Percentiles rank a stretch among this genome's conserved stretches.
Conservation (phyloP, 2,113 vertebrate species). For the Cheilinus undulatus region DNA sequence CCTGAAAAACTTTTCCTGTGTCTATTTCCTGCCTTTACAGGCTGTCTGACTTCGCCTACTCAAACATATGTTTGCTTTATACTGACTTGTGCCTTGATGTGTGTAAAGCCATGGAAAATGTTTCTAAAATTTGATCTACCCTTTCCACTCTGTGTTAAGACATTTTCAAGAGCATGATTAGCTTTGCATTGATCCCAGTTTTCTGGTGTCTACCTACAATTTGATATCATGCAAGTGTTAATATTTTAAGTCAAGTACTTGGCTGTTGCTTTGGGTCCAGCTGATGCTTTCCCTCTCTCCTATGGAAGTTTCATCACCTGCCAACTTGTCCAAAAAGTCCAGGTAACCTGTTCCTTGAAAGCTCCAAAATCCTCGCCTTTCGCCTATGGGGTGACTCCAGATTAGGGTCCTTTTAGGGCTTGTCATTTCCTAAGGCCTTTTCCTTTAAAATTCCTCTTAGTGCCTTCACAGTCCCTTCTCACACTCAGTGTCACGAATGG, state of each 20-base stretch:
- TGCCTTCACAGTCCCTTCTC: conserved; percentile 47
- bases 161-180: too few species aligned
- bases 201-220: too few species aligned
- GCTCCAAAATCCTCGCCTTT: conserved; percentile 1
- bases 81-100: too few species aligned
- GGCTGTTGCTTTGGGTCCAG: neutral
- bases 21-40: too few species aligned
- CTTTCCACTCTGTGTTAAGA: too few species aligned
- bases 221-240: too few species aligned
- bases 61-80: too few species aligned
- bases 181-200: too few species aligned
- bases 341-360: conserved; percentile 29
- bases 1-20: too few species aligned
- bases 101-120: too few species aligned
- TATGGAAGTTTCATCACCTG: conserved; percentile 6
- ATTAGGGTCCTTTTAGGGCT: conserved; percentile 61
- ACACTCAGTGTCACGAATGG: conserved; percentile 64
- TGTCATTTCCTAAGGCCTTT: conserved; percentile 64
- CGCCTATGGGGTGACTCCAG: conserved; percentile 14
- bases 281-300: neutral
- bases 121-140: too few species aligned
- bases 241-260: conserved; percentile 5
- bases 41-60: too few species aligned
- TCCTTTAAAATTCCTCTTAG: conserved; percentile 47
- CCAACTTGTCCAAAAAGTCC: conserved; percentile 18